phyloP scores from a whole-genome alignment of 2,797 vertebrate species.

The Poliocrania exsul region DNA sequence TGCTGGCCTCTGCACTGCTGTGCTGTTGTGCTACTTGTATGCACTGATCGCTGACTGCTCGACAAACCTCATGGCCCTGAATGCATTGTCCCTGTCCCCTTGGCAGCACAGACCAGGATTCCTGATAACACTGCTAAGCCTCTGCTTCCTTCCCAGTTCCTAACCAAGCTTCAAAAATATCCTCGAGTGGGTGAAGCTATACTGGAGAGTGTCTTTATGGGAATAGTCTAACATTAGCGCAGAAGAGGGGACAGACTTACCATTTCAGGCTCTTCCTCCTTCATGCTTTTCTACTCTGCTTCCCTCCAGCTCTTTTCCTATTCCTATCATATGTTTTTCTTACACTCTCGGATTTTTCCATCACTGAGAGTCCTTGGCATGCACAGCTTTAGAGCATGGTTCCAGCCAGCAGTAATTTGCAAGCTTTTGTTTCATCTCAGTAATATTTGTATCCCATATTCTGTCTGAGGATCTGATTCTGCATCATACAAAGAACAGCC shows the following conservation, averaged over 20 bases:
- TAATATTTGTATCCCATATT: background rate
- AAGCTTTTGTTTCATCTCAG: constrained; percentile 1
- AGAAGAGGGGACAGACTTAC: constrained; percentile 5
- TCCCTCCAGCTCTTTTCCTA: background rate
- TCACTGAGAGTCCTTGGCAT: background rate
- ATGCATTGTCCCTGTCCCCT: background rate
- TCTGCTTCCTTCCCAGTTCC: background rate
- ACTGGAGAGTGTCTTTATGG: background rate
- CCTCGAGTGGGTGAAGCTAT: constrained; percentile 16
- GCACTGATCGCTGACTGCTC: accelerated
- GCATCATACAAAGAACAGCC: background rate
- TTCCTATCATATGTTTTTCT: background rate
- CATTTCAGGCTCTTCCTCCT: background rate
- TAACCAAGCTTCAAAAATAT: constrained; percentile 3
- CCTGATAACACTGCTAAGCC: background rate
- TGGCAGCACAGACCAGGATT: background rate
- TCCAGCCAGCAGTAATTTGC: background rate
- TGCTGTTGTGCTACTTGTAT: background rate
- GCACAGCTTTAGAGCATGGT: background rate
- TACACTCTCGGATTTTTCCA: background rate
- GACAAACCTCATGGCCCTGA: accelerated
- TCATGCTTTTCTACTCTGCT: background rate
- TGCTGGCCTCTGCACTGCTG: accelerated
- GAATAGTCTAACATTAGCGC: background rate
- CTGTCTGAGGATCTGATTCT: background rate